Base-by-base conservation (phyloP, 2,797 vertebrate species). In the Halcyon smyrnensis region DNA sequence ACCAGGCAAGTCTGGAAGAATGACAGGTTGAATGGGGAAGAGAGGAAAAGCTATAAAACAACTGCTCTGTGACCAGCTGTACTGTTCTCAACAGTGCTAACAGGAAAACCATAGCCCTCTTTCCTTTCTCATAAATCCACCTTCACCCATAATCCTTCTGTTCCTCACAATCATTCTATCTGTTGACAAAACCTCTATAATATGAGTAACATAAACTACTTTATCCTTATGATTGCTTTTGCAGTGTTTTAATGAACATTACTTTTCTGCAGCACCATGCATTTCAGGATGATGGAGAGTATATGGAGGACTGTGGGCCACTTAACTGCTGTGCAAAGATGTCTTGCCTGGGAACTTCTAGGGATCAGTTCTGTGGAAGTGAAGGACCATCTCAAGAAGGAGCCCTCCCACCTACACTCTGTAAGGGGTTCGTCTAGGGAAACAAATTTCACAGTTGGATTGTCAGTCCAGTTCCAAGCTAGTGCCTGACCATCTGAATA, bases 11-110 rank as follows among this genome's bases (percentile, higher is more conserved):
- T 32, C 75, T 82, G 51, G 71, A 79, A 85, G 48, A 32, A 43
- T 19, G 24, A 45, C 8, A 20, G 4, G 21, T 45, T 85, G 37
- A 70, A 63, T 51, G 36, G 23, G 24, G 28, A 84, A 50, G 65
- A 46, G 25, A 92, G 17, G 20, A 79, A 89, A 84, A 84, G 7
- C 19, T 84, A 14, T n/a, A 32, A 54, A 75, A 43, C 11, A 19
- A 16, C 20, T 46, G 20, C 20, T 88, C 1, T 41, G 34, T 1
- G 4, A 39, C 19, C 54, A 59, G 23, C 25, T 6, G 0, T 27
- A 45, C 15, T 82, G 7, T 57, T 76, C 37, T 65, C 34, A 67
- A 8, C 51, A 48, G 30, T 28, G 43, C n/a, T 86, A 15, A 56
- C 0, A 59, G 43, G 36, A 63, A 85, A 70, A 67, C 10, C 7